Percentiles rank a stretch among this genome's conserved stretches.
phyloP scores from a whole-genome alignment of 2,797 vertebrate genomes.

The Halcyon badia region DNA sequence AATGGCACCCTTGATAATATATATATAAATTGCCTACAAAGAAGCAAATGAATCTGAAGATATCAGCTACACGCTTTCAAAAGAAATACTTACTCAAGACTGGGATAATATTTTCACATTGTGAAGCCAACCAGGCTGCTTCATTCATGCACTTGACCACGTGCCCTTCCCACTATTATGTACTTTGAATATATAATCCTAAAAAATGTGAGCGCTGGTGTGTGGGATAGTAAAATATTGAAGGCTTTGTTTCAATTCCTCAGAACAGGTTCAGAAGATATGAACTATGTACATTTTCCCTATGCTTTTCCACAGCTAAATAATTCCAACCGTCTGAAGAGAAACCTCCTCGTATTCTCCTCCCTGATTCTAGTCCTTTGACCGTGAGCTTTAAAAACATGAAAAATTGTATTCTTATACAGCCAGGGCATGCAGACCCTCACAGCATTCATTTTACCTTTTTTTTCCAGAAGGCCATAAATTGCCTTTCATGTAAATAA shows the following conservation, averaged over 20 bases:
- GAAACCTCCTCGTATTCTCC: neutral
- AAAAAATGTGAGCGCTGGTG: neutral
- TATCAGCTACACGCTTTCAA: neutral
- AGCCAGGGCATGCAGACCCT: neutral
- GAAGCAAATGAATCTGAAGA: conserved; percentile 23
- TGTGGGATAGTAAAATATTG: neutral
- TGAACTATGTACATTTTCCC: neutral
- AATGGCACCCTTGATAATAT: conserved; percentile 51
- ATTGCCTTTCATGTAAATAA: neutral
- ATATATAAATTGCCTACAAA: conserved; percentile 24
- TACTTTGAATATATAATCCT: neutral
- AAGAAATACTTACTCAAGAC: conserved; percentile 6
- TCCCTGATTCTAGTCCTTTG: neutral
- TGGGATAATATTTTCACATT: neutral
- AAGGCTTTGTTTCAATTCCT: neutral
- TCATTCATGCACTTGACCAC: neutral
- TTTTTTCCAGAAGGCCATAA: neutral
- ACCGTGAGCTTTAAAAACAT: neutral
- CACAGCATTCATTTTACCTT: neutral
- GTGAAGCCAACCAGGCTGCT: neutral
- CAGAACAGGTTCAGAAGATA: neutral
- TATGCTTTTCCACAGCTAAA: neutral
- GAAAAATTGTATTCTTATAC: neutral
- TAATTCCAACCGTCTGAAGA: neutral
- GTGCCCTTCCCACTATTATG: rapidly evolving